A percentile compares a stretch with the other conserved stretches of the same genome.
These are phyloP conservation scores for Pachydiplax longipennis DNA, from an alignment of 2,888 invertebrate species.

Conservation along the genomic window DNA sequence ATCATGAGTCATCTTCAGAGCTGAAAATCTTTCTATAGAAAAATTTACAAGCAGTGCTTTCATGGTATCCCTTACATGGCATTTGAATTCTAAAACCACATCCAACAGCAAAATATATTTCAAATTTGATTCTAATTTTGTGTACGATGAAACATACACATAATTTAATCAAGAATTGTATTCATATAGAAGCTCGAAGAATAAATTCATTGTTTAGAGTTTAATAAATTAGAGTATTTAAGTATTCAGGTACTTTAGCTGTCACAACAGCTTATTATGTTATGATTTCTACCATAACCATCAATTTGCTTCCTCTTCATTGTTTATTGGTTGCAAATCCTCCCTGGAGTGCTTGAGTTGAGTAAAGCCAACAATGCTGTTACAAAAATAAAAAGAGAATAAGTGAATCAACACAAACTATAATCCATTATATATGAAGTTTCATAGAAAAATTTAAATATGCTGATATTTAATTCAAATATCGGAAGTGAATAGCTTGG, in stretches of 20 bases:
- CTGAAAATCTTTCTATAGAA: too few relatives aligned
- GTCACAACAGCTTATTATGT: background rate
- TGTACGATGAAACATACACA: background rate
- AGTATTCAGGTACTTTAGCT: background rate
- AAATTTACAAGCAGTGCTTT: too few relatives aligned
- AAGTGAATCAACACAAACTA: background rate
- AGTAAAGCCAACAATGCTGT: background rate
- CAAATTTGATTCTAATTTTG: background rate
- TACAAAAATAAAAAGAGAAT: background rate
- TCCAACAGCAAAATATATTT: background rate
- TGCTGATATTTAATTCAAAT: background rate
- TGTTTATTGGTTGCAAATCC: background rate
- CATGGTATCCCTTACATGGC: too few relatives aligned
- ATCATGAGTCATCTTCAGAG: background rate
- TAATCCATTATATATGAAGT: background rate
- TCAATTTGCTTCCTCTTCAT: background rate
- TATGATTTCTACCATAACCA: background rate
- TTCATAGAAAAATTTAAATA: background rate
- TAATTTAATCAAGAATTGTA: background rate
- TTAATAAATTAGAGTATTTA: background rate
- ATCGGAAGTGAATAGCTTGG: too few relatives aligned
- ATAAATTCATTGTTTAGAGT: background rate
- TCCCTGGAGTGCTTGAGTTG: constrained; percentile 1
- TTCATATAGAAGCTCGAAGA: background rate
- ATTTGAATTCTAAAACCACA: too few relatives aligned